Evolutionary conservation across 64 coral and sea anemone genomes (phyloP).

Genomic region (Hydrozoanthus tunicans): DNA sequence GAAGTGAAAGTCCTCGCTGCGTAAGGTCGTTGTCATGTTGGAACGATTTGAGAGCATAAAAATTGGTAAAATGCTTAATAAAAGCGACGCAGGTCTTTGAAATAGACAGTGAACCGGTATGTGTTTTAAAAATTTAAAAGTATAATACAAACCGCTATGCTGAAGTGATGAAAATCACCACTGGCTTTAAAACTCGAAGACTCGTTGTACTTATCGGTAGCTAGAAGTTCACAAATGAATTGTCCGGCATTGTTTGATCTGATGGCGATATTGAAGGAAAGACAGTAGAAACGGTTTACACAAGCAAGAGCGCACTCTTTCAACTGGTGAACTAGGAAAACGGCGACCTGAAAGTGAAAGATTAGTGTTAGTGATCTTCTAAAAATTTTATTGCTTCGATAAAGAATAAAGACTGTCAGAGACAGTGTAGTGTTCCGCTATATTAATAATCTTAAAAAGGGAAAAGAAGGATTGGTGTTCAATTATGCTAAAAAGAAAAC

Average conservation of each 20-base stretch:
- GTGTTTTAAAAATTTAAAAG: not conserved
- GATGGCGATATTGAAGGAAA: not conserved
- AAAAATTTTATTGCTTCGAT: not conserved
- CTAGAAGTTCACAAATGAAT: not conserved
- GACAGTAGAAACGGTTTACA: not conserved
- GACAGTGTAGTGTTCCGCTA: too few relatives aligned
- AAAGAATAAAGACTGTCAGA: too few relatives aligned
- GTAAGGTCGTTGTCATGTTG: too few relatives aligned
- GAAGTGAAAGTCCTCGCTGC: too few relatives aligned
- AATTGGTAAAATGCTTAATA: too few relatives aligned
- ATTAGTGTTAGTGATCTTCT: not conserved
- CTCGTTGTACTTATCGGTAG: not conserved
- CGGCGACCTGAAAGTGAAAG: not conserved
- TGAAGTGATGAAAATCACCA: not conserved
- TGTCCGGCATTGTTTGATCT: not conserved
- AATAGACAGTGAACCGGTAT: too few relatives aligned
- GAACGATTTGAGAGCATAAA: too few relatives aligned
- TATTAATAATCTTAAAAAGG: too few relatives aligned
- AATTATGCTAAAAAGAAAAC: too few relatives aligned
- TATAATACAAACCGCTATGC: not conserved
- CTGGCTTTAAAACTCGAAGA: not conserved
- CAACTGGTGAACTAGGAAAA: not conserved
- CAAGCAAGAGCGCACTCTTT: not conserved
- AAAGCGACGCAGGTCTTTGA: too few relatives aligned
- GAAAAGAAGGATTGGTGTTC: too few relatives aligned